Evolutionary conservation across 2,888 invertebrate genomes (phyloP), one percentile per base, ranked within the genome.

Genomic region (Spialia ferax): DNA sequence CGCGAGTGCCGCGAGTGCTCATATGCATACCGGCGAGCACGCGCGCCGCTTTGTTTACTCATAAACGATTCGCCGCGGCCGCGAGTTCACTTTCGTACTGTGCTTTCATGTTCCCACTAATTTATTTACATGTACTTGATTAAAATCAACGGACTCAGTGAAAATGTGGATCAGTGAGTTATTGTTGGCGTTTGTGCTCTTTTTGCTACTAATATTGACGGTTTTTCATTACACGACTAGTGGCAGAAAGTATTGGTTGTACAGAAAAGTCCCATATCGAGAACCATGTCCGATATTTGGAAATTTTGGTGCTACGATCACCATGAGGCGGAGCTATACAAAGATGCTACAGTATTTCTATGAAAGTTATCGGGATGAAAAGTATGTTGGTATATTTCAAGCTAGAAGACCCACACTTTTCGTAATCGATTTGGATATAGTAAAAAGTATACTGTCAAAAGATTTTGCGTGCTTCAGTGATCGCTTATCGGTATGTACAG

Each of bases 271-370:
- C 63, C 86, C 90, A 1, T 93, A 90, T 71, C 86, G 87, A 75
- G 91, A 93, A 71, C 94, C 94, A 32, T 93, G 91, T 62, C 94
- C 94, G 1, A 82, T 94, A 75, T 91, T 94, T 68, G 94, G 94
- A n/a, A 93, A 94, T 75, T 93, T 94, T 70, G 93, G 92, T 38
- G 88, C 92, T 10, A 89, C 88, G 3, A 83, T 93, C 59, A 87
- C 81, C 1, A 89, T 89, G 88, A 85, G 86, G 59, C 79, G 74
- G 59, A 93, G 93, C 75, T 93, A 93, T 72, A 82, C 90, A 13
- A 83, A 81, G 60, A 93, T 84, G 88, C 78, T 93, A 22, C 81
- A 88, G 69, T 83, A 77, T 77, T 89, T 92, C 71, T 93, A 93
- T 72, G 81, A 91, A 54, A 78, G 73, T 55, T 93, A 81, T 75